These are phyloP conservation scores for Phoeniculus purpureus DNA, from an alignment of 2,797 vertebrate species.

Conservation along the genomic window DNA sequence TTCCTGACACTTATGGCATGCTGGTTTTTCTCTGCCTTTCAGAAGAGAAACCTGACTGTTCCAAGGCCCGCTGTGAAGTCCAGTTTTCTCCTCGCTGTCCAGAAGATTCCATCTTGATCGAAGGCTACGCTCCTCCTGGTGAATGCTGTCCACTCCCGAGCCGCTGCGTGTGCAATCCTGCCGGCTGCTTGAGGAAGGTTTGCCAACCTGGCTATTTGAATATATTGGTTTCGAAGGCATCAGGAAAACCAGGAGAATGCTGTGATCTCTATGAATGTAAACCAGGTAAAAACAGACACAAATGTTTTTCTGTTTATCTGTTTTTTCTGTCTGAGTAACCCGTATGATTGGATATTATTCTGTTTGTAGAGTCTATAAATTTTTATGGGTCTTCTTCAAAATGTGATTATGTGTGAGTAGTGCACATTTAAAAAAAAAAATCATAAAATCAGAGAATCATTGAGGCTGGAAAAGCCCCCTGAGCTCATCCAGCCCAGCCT, in stretches of 20 bases:
- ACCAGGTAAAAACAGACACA: conserved; percentile 79
- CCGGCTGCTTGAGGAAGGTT: conserved; percentile 89
- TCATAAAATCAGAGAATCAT: too few relatives aligned
- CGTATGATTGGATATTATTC: not conserved
- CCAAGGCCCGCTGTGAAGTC: conserved; percentile 89
- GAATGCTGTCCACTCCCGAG: conserved; percentile 91
- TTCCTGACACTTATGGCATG: not conserved
- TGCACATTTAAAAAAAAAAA: not conserved
- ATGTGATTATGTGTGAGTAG: not conserved
- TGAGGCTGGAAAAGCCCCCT: too few relatives aligned
- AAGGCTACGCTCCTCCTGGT: conserved; percentile 89
- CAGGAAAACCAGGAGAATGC: conserved; percentile 90
- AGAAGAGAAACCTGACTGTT: conserved; percentile 92
- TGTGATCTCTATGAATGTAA: conserved; percentile 93
- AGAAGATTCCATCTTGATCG: conserved; percentile 90
- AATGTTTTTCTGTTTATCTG: too few relatives aligned
- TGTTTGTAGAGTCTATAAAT: not conserved
- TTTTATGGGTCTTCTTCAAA: not conserved
- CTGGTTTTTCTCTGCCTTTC: conserved; percentile 76
- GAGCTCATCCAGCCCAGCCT: too few relatives aligned
- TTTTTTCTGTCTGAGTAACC: too few relatives aligned
- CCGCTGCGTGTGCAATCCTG: conserved; percentile 89
- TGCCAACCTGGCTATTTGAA: conserved; percentile 91
- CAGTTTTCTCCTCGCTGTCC: conserved; percentile 92
- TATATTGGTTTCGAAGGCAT: conserved; percentile 89